Evolutionary conservation across 2,888 invertebrate species (phyloP).

Genomic region (Lathronympha strigana): DNA sequence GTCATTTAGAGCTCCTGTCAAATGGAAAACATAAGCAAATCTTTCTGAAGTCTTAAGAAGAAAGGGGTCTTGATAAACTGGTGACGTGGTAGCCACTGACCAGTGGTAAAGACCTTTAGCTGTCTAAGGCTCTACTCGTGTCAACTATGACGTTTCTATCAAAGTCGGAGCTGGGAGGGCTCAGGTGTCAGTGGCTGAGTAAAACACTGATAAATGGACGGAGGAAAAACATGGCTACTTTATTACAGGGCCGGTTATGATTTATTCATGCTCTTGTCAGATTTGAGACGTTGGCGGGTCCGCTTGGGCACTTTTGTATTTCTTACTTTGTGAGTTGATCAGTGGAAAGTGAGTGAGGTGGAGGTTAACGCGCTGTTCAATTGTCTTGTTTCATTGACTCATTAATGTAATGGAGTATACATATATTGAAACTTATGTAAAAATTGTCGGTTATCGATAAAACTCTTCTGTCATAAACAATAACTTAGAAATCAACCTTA

Average conservation of each 20-base stretch:
- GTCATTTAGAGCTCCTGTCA: slow-evolving; percentile 46
- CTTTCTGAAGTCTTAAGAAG: slow-evolving; percentile 20
- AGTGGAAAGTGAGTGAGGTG: not conserved
- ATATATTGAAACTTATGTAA: too few species aligned
- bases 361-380: too few species aligned
- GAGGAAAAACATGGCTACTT: slow-evolving; percentile 80
- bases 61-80: slow-evolving; percentile 23
- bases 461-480: too few species aligned
- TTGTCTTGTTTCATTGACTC: too few species aligned
- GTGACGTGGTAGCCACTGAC: slow-evolving; percentile 14
- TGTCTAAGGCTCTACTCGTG: not conserved
- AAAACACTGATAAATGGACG: slow-evolving; percentile 77
- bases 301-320: slow-evolving; percentile 57
- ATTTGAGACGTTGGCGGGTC: slow-evolving; percentile 64
- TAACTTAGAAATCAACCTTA: too few species aligned
- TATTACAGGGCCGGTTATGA: slow-evolving; percentile 79
- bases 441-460: too few species aligned
- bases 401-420: too few species aligned
- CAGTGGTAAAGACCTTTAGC: slow-evolving; percentile 23
- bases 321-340: slow-evolving; percentile 1
- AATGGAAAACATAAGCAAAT: slow-evolving; percentile 12
- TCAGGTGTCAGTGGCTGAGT: slow-evolving; percentile 58
- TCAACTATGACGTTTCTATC: slow-evolving; percentile 20
- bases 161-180: slow-evolving; percentile 46
- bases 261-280: slow-evolving; percentile 80